A percentile compares a stretch with the other conserved stretches of the same genome.
Evolutionary conservation across 1,140 invertebrate species (phyloP).

Genomic region (Bombus sibiricus): DNA sequence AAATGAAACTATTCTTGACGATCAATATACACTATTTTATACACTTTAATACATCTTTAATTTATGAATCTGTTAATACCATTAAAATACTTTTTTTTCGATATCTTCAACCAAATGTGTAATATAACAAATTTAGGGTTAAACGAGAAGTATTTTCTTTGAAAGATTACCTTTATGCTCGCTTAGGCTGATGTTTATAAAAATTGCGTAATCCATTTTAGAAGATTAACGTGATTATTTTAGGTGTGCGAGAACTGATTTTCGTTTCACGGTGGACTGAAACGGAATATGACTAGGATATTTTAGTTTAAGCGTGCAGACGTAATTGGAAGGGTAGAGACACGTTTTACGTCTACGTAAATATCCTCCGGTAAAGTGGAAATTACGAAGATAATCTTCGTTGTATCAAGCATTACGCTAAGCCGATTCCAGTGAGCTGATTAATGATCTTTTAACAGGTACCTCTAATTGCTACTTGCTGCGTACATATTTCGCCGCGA

Average conservation of each 20-base stretch:
- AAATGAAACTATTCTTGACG: too few relatives aligned
- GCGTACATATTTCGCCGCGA: not conserved
- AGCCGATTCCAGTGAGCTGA: slow-evolving; percentile 9
- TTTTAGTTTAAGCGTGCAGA: not conserved
- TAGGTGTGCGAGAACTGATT: not conserved
- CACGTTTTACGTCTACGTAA: not conserved
- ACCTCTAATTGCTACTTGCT: not conserved
- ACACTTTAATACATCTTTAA: too few relatives aligned
- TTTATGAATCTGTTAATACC: too few relatives aligned
- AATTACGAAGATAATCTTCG: slow-evolving; percentile 21
- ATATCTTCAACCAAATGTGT: too few relatives aligned
- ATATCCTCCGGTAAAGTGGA: not conserved
- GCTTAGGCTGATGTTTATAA: too few relatives aligned
- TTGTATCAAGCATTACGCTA: slow-evolving; percentile 6
- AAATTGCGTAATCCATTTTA: too few relatives aligned
- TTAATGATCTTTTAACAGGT: slow-evolving; percentile 12
- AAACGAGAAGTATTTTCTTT: too few relatives aligned
- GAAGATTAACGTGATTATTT: not conserved
- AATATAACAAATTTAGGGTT: too few relatives aligned
- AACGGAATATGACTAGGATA: not conserved
- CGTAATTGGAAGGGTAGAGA: not conserved
- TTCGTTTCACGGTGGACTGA: not conserved
- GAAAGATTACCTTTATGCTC: too few relatives aligned
- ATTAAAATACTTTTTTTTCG: too few relatives aligned
- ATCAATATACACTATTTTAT: too few relatives aligned